phyloP scores from a whole-genome alignment of 2,113 vertebrate species.

The Chauna torquata region DNA sequence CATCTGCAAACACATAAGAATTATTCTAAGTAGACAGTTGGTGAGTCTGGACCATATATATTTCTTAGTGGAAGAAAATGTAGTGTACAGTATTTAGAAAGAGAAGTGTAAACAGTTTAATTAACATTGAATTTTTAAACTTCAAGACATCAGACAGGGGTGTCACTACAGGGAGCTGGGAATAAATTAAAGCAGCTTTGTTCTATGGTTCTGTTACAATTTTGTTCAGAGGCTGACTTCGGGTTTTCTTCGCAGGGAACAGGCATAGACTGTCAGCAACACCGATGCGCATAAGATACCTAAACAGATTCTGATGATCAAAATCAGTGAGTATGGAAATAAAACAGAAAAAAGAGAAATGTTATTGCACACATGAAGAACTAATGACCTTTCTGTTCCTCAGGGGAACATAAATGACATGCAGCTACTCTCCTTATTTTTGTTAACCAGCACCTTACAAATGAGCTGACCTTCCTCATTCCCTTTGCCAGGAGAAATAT shows the following conservation, averaged over 20 bases:
- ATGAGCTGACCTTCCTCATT: rapidly evolving
- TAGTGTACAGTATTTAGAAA: not conserved
- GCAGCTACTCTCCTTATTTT: not conserved
- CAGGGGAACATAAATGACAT: rapidly evolving
- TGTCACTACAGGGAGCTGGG: not conserved
- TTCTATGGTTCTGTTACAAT: not conserved
- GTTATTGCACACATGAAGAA: not conserved
- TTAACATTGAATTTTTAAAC: constrained; percentile 50
- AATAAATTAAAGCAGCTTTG: constrained; percentile 14
- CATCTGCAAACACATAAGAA: not conserved
- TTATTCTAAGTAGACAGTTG: not conserved
- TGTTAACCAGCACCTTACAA: not conserved
- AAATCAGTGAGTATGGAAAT: not conserved
- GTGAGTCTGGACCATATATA: not conserved
- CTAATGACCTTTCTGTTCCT: not conserved
- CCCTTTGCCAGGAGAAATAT: not conserved
- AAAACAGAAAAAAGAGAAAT: not conserved
- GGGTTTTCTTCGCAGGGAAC: not conserved
- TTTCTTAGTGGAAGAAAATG: not conserved
- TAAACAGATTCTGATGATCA: not conserved
- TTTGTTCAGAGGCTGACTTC: not conserved
- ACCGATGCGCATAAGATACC: not conserved
- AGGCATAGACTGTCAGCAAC: not conserved
- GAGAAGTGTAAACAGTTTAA: constrained; percentile 55
- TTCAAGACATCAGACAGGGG: not conserved